Evolutionary conservation across 2,113 vertebrate genomes (phyloP), one percentile per base, ranked within the genome.

Genomic region (Xiphophorus maculatus): DNA sequence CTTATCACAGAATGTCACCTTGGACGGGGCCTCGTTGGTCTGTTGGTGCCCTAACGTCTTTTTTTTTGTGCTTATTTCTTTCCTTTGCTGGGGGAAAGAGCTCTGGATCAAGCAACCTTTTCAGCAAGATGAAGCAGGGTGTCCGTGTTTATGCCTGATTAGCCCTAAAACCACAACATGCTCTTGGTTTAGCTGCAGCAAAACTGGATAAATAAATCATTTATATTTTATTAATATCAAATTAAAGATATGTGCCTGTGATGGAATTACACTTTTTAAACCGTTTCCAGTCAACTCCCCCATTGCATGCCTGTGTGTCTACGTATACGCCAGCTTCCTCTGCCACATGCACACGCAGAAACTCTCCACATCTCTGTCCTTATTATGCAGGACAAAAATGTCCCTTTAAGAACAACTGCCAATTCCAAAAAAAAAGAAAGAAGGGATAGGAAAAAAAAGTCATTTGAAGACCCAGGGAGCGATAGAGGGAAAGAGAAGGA

Each of bases 1-100:
- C 93, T 94, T 95, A 95, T 95, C 94, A 89, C 89, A 81, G 85
- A 91, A 88, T 89, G 93, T 94, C 94, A 95, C 94, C 94, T 94
- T 95, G 93, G 91, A 88, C 86, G 80, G 73, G 89, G 82, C 90
- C 94, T 91, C 90, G 88, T 78, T 90, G 93, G 83, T 93, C 93
- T 91, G 93, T 89, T 91, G 82, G 90, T 88, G 87, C 92, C 89
- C 83, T 81, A 84, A 84, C 87, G 91, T 92, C 92, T 87, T 82
- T 90, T 25, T 87, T 37, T 84, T 89, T 93, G 91, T 87, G 81
- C 77, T 82, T 91, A 83, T 91, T 90, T 91, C 76, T 92, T 92
- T 92, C n/a, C 73, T 72, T 86, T 84, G 82, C 77, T 90, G 85
- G 88, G 91, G 51, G 2, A 93, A 89, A 89, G 81, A 88, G 86